Conservation (phyloP, 2,797 vertebrate genomes). For the Emys orbicularis region DNA sequence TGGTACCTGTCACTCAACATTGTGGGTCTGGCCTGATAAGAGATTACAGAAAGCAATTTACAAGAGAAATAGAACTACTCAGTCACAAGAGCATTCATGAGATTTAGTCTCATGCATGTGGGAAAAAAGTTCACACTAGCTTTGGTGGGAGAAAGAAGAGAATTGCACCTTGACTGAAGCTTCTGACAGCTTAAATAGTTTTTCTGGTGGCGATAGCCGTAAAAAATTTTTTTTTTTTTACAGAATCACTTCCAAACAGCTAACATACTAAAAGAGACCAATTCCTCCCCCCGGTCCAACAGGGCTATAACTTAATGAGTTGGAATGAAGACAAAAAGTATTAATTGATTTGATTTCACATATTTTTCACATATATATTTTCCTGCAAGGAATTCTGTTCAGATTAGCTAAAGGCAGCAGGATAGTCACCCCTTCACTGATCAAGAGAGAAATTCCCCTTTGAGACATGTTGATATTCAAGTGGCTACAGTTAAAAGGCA, state of each 20-base stretch:
- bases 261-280: not conserved
- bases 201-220: not conserved
- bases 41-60: no score
- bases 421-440: not conserved
- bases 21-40: no score
- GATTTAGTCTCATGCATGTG: not conserved
- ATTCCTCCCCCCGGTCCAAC: not conserved
- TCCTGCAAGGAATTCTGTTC: not conserved
- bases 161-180: not conserved
- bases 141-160: not conserved
- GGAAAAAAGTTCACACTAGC: not conserved
- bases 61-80: not conserved
- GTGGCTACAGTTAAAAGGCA: not conserved
- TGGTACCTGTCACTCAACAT: not conserved
- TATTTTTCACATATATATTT: not conserved
- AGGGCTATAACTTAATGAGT: not conserved
- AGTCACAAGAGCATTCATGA: not conserved
- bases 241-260: fast-evolving
- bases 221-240: no score
- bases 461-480: fast-evolving
- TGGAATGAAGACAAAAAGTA: not conserved
- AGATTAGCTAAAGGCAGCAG: not conserved
- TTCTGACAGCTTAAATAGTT: not conserved
- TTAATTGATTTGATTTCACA: not conserved
- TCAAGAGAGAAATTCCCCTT: not conserved